A percentile compares a stretch with the other conserved stretches of the same genome.
Evolutionary conservation across 2,797 vertebrate species (phyloP).

Genomic region (Champsocephalus esox): DNA sequence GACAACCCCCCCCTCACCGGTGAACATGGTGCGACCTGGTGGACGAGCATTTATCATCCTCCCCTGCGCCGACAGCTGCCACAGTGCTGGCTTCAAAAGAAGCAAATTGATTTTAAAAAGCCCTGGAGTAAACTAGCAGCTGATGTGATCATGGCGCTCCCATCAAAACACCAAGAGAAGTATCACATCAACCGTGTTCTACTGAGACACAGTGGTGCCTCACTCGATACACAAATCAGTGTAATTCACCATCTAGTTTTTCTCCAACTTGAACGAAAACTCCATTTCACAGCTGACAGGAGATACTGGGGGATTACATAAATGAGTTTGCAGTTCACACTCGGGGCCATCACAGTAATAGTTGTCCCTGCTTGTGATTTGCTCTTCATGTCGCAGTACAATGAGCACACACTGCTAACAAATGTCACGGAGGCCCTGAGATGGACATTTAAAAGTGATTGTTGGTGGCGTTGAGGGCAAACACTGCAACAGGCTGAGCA

Average conservation of each 20-base stretch:
- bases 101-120: constrained; percentile 1
- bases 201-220: constrained; percentile 5
- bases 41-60: neutral
- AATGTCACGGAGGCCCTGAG: constrained; percentile 2
- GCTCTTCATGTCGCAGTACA: neutral
- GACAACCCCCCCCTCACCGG: constrained; percentile 91
- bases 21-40: constrained; percentile 91
- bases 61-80: neutral
- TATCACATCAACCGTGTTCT: neutral
- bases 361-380: neutral
- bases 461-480: constrained; percentile 19
- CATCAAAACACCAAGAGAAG: neutral
- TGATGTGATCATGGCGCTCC: neutral
- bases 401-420: constrained; percentile 12
- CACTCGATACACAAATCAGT: constrained; percentile 23
- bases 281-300: constrained; percentile 41
- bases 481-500: constrained; percentile 8
- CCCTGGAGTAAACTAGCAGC: neutral
- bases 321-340: constrained; percentile 27
- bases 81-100: neutral
- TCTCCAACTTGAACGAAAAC: constrained; percentile 27
- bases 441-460: constrained; percentile 7
- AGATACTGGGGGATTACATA: constrained; percentile 5
- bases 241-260: constrained; percentile 15
- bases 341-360: constrained; percentile 1